Conservation (phyloP, 2,113 vertebrate species). For the Limanda limanda region DNA sequence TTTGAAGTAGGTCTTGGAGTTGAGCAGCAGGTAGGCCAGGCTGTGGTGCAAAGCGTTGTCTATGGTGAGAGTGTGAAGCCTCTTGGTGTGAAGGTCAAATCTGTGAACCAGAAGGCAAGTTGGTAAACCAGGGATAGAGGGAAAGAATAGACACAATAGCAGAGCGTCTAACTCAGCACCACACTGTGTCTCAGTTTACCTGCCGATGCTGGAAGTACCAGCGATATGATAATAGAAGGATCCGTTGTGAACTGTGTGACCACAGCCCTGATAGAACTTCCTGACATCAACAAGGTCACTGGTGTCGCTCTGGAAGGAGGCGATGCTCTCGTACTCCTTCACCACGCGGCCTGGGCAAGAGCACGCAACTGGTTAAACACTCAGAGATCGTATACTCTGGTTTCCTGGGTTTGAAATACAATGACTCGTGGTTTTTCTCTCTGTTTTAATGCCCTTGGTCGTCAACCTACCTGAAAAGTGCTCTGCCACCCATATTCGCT, state of each 20-base stretch:
- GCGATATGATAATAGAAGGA: conserved; percentile 93
- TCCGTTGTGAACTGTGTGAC: conserved; percentile 89
- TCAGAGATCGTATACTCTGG: too few relatives aligned
- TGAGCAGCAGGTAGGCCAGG: conserved; percentile 90
- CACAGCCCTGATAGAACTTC: conserved; percentile 91
- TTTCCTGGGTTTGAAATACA: too few relatives aligned
- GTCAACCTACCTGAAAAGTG: conserved; percentile 91
- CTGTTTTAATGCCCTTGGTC: too few relatives aligned
- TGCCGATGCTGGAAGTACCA: conserved; percentile 87
- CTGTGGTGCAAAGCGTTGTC: conserved; percentile 88
- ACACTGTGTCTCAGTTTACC: conserved; percentile 76
- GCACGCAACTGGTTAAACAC: neutral
- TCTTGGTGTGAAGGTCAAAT: conserved; percentile 83
- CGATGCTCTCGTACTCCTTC: conserved; percentile 87
- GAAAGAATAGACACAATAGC: too few relatives aligned
- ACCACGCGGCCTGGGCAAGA: conserved; percentile 84
- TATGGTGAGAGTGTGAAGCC: conserved; percentile 79
- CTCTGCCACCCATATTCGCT: conserved; percentile 92
- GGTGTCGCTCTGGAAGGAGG: conserved; percentile 85
- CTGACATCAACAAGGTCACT: conserved; percentile 83
- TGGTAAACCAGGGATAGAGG: neutral
- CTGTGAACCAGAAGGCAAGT: conserved; percentile 73
- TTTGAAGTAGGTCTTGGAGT: conserved; percentile 97
- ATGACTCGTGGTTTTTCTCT: too few relatives aligned
- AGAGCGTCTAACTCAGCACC: neutral